A percentile compares a stretch with the other conserved stretches of the same genome.
phyloP scores from a whole-genome alignment of 2,888 invertebrate species.

The Athetis lepigone region DNA sequence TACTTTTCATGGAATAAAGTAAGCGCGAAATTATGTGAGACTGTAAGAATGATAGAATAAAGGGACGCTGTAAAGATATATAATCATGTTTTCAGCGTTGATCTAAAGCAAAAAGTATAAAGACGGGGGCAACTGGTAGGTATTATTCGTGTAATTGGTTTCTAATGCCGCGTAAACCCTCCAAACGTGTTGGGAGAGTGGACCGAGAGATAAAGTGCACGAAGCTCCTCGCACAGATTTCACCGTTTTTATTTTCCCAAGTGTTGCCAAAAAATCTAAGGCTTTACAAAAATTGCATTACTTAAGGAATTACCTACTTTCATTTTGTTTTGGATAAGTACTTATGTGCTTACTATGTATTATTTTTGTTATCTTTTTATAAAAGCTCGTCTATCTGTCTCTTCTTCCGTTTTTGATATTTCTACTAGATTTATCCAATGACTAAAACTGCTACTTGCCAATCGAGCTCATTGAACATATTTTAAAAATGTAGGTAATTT shows the following conservation, averaged over 20 bases:
- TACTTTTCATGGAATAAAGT: conserved; percentile 35
- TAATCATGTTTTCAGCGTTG: conserved; percentile 42
- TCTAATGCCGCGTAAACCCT: conserved; percentile 90
- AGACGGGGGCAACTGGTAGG: conserved; percentile 66
- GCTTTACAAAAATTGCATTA: conserved; percentile 43
- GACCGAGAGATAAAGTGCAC: conserved; percentile 88
- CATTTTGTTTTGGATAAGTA: conserved; percentile 13
- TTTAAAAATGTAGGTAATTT: no score
- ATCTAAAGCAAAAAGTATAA: conserved; percentile 64
- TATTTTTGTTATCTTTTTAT: neutral
- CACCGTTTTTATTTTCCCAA: conserved; percentile 64
- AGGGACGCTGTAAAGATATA: conserved; percentile 12
- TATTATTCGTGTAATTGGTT: conserved; percentile 90
- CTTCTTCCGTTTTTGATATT: neutral
- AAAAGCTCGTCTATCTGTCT: no score
- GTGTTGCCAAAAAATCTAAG: conserved; percentile 30
- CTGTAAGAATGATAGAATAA: conserved; percentile 1
- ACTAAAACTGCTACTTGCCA: no score
- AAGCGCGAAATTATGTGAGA: conserved; percentile 26
- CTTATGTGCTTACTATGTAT: neutral
- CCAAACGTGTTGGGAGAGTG: conserved; percentile 89
- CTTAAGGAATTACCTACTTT: conserved; percentile 27
- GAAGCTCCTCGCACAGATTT: conserved; percentile 73
- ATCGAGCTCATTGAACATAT: no score
- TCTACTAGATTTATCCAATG: no score